Conservation (phyloP, 1,140 invertebrate genomes). For the Micrasema minimum region DNA sequence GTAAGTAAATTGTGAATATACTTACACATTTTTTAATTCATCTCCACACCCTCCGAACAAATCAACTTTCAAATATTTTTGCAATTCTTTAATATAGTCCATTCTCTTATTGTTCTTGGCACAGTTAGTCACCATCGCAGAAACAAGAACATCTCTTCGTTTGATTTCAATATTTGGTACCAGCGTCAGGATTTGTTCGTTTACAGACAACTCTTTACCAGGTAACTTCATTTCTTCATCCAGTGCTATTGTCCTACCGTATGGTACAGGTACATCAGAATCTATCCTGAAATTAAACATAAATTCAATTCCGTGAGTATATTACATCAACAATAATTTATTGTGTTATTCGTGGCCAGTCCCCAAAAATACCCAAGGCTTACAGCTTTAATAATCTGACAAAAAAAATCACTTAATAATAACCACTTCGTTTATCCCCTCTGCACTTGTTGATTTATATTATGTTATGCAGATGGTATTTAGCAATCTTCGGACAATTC, state of each 20-base stretch:
- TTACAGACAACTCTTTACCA: neutral
- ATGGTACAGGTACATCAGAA: constrained; percentile 74
- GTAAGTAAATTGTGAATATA: neutral
- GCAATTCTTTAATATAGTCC: constrained; percentile 68
- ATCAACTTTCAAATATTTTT: constrained; percentile 68
- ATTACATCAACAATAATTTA: too few relatives aligned
- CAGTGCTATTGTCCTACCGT: constrained; percentile 65
- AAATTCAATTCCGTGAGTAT: too few relatives aligned
- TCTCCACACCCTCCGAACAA: constrained; percentile 69
- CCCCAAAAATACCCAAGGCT: too few relatives aligned
- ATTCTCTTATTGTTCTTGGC: constrained; percentile 66
- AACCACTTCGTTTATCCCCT: too few relatives aligned
- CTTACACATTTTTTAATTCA: constrained; percentile 43
- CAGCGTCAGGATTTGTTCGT: constrained; percentile 1
- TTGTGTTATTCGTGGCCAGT: too few relatives aligned
- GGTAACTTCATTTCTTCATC: neutral
- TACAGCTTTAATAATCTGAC: too few relatives aligned
- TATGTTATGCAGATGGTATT: too few relatives aligned
- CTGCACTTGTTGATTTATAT: too few relatives aligned
- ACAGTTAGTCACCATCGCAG: constrained; percentile 72
- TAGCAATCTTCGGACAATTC: too few relatives aligned
- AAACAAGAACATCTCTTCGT: constrained; percentile 61
- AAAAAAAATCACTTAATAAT: too few relatives aligned
- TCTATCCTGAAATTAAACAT: constrained; percentile 60
- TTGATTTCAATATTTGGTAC: constrained; percentile 51